These are phyloP conservation scores for Gasterosteus aculeatus DNA, from an alignment of 2,113 vertebrate species.

Conservation along the genomic window DNA sequence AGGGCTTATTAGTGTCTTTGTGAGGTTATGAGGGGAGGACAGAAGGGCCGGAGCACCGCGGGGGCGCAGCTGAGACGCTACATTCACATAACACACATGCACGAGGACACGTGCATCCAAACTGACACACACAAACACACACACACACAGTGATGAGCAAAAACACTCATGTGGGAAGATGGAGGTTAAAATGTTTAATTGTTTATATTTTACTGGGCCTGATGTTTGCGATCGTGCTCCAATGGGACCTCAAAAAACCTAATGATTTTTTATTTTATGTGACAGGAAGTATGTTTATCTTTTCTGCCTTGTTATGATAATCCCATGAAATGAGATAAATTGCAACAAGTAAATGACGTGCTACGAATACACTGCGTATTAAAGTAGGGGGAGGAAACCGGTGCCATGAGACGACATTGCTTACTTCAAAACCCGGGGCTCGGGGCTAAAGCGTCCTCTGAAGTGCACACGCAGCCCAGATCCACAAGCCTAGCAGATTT, in stretches of 20 bases:
- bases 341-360: constrained; percentile 7
- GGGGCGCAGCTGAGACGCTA: constrained; percentile 58
- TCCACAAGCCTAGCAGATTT: constrained; percentile 69
- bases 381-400: constrained; percentile 12
- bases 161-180: constrained; percentile 6
- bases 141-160: constrained; percentile 9
- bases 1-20: constrained; percentile 93
- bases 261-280: neutral
- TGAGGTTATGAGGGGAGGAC: constrained; percentile 82
- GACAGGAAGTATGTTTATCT: constrained; percentile 28
- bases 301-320: constrained; percentile 16
- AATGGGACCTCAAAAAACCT: neutral
- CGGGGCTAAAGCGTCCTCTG: constrained; percentile 15
- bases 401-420: constrained; percentile 22
- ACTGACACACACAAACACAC: constrained; percentile 29
- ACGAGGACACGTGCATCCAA: constrained; percentile 48
- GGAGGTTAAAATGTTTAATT: constrained; percentile 8
- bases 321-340: constrained; percentile 20
- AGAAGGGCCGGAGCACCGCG: constrained; percentile 67
- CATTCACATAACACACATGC: constrained; percentile 50
- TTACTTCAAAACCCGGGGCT: constrained; percentile 45
- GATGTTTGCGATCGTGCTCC: neutral
- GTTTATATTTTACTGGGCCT: constrained; percentile 1
- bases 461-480: constrained; percentile 36
- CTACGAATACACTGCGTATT: constrained; percentile 4